A percentile compares a stretch with the other conserved stretches of the same genome.
Evolutionary conservation across 2,888 invertebrate genomes (phyloP).

Genomic region (Zonitis immaculata): DNA sequence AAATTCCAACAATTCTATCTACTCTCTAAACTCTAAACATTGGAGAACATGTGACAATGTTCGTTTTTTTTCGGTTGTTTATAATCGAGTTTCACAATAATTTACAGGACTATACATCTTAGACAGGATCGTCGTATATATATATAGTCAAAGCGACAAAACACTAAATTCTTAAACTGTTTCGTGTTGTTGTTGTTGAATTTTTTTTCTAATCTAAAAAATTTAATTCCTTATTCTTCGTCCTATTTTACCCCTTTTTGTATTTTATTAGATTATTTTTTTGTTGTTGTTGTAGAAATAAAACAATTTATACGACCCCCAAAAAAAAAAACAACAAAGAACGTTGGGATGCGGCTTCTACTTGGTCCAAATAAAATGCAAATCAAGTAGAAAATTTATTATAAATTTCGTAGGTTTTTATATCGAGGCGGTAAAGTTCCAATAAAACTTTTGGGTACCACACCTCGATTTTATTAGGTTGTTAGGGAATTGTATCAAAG

Average conservation of each 20-base stretch:
- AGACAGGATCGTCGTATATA: conserved; percentile 40
- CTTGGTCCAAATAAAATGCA: conserved; percentile 17
- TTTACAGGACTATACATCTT: conserved; percentile 35
- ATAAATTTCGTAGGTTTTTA: no score
- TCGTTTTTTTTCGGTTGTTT: conserved; percentile 37
- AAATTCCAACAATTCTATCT: conserved; percentile 37
- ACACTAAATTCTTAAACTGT: conserved; percentile 36
- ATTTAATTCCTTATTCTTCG: not conserved
- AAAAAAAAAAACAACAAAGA: no score
- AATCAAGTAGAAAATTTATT: conserved; percentile 7
- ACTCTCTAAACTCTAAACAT: conserved; percentile 26
- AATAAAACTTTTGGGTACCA: not conserved
- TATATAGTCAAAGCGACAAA: conserved; percentile 36
- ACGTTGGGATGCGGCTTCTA: conserved; percentile 1
- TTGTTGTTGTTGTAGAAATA: no score
- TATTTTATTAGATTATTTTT: no score
- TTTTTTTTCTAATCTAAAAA: not conserved
- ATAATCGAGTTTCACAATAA: conserved; percentile 37
- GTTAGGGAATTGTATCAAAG: not conserved
- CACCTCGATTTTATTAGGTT: not conserved
- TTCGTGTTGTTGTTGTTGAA: conserved; percentile 19
- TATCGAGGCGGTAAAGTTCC: not conserved
- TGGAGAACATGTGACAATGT: conserved; percentile 34
- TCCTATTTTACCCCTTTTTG: conserved; percentile 1
- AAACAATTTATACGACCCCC: no score